A percentile compares a stretch with the other conserved stretches of the same genome.
phyloP scores from a whole-genome alignment of 2,113 vertebrate species.

The Neolamprologus ventralis region DNA sequence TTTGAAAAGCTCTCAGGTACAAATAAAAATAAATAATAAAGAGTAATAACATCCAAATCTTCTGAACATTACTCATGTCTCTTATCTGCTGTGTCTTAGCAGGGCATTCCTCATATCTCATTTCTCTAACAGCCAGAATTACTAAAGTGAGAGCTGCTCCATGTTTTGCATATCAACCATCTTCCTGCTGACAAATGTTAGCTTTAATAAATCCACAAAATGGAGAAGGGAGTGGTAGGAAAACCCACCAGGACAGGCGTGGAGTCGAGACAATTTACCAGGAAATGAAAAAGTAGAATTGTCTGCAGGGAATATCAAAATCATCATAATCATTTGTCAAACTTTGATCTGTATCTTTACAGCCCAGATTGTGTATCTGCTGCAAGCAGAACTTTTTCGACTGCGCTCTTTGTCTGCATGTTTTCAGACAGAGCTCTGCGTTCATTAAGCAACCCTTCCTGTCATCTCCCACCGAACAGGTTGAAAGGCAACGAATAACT shows the following conservation, averaged over 20 bases:
- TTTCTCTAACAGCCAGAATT: slow-evolving; percentile 69
- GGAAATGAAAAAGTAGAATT: slow-evolving; percentile 83
- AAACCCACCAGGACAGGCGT: slow-evolving; percentile 46
- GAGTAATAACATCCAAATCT: slow-evolving; percentile 62
- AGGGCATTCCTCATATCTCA: slow-evolving; percentile 75
- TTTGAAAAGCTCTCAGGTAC: slow-evolving; percentile 20
- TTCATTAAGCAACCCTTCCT: neutral
- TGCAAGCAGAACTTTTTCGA: slow-evolving; percentile 16
- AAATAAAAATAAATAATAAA: slow-evolving; percentile 67
- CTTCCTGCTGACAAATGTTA: slow-evolving; percentile 75
- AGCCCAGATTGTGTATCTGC: slow-evolving; percentile 15
- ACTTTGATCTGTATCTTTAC: slow-evolving; percentile 55
- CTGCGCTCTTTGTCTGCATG: neutral
- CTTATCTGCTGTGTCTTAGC: slow-evolving; percentile 85
- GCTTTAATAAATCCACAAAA: slow-evolving; percentile 78
- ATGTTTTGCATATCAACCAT: slow-evolving; percentile 87
- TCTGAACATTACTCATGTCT: slow-evolving; percentile 70
- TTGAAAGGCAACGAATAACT: neutral
- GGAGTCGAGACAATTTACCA: slow-evolving; percentile 60
- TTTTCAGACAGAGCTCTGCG: neutral
- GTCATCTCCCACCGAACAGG: neutral
- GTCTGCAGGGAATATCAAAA: slow-evolving; percentile 63
- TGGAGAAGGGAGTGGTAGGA: slow-evolving; percentile 23
- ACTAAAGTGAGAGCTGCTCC: slow-evolving; percentile 74
- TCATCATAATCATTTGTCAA: slow-evolving; percentile 74